phyloP scores from a whole-genome alignment of 2,888 invertebrate genomes.

The Dasysyrphus albostriatus region DNA sequence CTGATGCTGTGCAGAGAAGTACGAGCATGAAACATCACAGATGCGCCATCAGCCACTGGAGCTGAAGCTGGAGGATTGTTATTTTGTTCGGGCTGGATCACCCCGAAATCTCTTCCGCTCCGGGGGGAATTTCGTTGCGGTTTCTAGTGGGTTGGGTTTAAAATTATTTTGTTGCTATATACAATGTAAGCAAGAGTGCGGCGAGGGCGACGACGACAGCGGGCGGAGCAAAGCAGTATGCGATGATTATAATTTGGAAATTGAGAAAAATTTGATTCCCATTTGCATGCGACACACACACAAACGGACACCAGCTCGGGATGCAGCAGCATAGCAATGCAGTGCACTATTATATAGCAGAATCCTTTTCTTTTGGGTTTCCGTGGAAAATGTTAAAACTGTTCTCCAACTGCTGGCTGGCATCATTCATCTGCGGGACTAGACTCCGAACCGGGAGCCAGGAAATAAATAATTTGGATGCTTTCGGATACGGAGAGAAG shows the following conservation, averaged over 20 bases:
- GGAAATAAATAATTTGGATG: constrained; percentile 56
- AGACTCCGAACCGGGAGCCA: constrained; percentile 44
- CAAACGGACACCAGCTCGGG: background rate
- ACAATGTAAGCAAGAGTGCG: constrained; percentile 20
- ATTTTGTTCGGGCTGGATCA: constrained; percentile 45
- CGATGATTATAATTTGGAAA: constrained; percentile 65
- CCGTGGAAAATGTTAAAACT: constrained; percentile 41
- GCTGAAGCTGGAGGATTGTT: constrained; percentile 49
- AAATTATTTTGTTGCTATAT: constrained; percentile 70
- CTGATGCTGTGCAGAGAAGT: constrained; percentile 2
- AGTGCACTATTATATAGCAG: background rate
- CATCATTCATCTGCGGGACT: constrained; percentile 59
- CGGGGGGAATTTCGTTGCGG: constrained; percentile 72
- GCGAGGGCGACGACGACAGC: constrained; percentile 63
- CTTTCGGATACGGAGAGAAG: constrained; percentile 60
- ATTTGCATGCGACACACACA: constrained; percentile 31
- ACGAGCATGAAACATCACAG: constrained; percentile 8
- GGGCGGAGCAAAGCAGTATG: constrained; percentile 68
- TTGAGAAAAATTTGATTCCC: constrained; percentile 50
- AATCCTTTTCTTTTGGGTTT: constrained; percentile 53
- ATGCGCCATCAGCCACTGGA: constrained; percentile 41
- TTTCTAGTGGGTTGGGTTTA: constrained; percentile 76
- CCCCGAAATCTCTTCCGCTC: constrained; percentile 45
- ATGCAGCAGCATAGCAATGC: constrained; percentile 53
- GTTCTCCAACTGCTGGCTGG: constrained; percentile 41